Evolutionary conservation across 2,797 vertebrate species (phyloP).

Genomic region (Darevskia mixta): DNA sequence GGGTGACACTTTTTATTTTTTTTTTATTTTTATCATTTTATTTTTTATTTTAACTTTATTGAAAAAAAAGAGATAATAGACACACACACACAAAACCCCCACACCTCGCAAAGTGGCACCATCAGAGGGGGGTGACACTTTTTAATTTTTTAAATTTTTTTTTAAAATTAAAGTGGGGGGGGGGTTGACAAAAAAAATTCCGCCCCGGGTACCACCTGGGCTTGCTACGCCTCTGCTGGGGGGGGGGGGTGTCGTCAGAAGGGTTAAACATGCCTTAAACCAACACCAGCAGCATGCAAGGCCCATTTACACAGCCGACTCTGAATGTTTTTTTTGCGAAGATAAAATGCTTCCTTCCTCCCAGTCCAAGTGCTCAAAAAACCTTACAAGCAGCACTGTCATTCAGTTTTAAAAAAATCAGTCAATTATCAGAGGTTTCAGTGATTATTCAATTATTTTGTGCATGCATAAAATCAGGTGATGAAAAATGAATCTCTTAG

Average conservation of each 20-base stretch:
- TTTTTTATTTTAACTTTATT: no score
- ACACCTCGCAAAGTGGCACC: no score
- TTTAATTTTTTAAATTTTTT: no score
- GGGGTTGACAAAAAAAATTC: no score
- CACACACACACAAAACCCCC: no score
- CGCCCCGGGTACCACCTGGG: no score
- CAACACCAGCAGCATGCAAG: neutral
- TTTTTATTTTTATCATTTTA: no score
- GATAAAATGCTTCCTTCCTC: neutral
- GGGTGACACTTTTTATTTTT: no score
- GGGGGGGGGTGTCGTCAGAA: neutral
- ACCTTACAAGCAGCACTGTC: neutral
- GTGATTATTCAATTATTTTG: neutral
- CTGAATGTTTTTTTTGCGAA: neutral
- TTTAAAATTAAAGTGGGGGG: no score
- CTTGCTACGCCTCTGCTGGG: no score
- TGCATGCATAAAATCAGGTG: neutral
- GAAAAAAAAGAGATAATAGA: no score
- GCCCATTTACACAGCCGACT: neutral
- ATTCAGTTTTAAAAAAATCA: neutral
- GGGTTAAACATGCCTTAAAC: neutral
- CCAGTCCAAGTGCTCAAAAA: neutral
- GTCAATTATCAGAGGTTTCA: neutral
- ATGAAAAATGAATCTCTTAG: neutral
- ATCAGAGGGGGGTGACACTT: no score